Evolutionary conservation across 2,113 vertebrate species (phyloP), one percentile per base, ranked within the genome.

Genomic region (Melanocharis versteri): DNA sequence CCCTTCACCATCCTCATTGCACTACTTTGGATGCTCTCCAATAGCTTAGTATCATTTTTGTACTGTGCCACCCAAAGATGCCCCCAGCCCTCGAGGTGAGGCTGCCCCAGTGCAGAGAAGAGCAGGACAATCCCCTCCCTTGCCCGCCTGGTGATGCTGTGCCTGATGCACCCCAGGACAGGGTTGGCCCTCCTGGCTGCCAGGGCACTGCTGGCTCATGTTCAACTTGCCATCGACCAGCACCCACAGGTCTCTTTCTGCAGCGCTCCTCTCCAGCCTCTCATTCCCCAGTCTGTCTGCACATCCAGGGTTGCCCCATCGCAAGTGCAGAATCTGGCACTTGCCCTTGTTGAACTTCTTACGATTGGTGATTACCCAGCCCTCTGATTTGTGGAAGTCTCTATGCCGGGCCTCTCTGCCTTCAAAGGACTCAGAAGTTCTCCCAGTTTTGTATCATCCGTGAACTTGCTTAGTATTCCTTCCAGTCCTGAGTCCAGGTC

Each of bases 101-200:
- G n/a, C 50, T 0, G 1, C 14, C n/a, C 15, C 40, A 54, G 58
- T 1, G 2, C 50, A 65, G 42, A 56, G 30, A n/a, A 65, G 60
- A 65, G 50, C 0, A 0, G 42, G 24, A 65, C 70, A 65, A 30
- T 57, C 20, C 30, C 30, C 42, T 48, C 16, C 30, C 16, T 48
- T 57, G 10, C 35, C 30, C 0, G 0, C 19, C 26, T 57, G 58
- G 4, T 0, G 0, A 26, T 76, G 26, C 30, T 85, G 70, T 13
- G 35, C 16, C 71, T 85, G 71, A 11, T 66, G 16, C 5, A 0
- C 15, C n/a, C 13, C 42, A 75, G 30, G 26, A 26, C 30, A 66
- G 1, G 3, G 6, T 1, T 70, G 31, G 12, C 24, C 20, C 44
- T 21, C 11, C 21, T 42, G 70, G 31, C 42, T 66, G 23, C 42